Evolutionary conservation across 1,140 invertebrate species (phyloP).

Genomic region (Asobara japonica): DNA sequence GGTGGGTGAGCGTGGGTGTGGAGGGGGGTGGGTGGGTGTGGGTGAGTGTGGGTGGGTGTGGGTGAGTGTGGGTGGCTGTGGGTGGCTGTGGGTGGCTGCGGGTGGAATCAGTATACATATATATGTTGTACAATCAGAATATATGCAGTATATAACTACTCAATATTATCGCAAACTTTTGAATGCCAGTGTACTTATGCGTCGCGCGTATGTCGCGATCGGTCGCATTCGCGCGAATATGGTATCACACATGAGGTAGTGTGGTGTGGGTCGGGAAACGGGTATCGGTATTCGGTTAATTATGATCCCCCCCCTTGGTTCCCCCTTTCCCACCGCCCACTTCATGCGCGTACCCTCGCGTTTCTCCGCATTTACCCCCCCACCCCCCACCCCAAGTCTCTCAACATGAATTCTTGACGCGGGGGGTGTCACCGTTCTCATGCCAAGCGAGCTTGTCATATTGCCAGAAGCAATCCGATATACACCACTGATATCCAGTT

Average conservation of each 20-base stretch:
- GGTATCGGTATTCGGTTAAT: slow-evolving; percentile 67
- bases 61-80: no score
- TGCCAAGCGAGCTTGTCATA: slow-evolving; percentile 65
- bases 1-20: no score
- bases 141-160: no score
- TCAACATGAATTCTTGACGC: slow-evolving; percentile 65
- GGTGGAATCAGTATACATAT: no score
- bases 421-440: slow-evolving; percentile 60
- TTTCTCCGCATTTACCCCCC: background rate
- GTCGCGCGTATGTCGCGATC: slow-evolving; percentile 52
- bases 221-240: slow-evolving; percentile 11
- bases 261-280: slow-evolving; percentile 37
- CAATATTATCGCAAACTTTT: no score
- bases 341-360: background rate
- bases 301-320: slow-evolving; percentile 61
- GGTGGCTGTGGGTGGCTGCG: no score
- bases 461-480: slow-evolving; percentile 61
- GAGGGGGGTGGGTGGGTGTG: no score
- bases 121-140: no score
- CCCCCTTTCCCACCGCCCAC: background rate
- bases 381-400: slow-evolving; percentile 39
- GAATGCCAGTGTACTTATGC: slow-evolving; percentile 30
- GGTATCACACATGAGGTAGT: slow-evolving; percentile 14
- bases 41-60: no score
- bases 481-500: slow-evolving; percentile 39